A percentile compares a stretch with the other conserved stretches of the same genome.
phyloP scores from a whole-genome alignment of 2,888 invertebrate genomes.

The Invenusta paracnida region DNA sequence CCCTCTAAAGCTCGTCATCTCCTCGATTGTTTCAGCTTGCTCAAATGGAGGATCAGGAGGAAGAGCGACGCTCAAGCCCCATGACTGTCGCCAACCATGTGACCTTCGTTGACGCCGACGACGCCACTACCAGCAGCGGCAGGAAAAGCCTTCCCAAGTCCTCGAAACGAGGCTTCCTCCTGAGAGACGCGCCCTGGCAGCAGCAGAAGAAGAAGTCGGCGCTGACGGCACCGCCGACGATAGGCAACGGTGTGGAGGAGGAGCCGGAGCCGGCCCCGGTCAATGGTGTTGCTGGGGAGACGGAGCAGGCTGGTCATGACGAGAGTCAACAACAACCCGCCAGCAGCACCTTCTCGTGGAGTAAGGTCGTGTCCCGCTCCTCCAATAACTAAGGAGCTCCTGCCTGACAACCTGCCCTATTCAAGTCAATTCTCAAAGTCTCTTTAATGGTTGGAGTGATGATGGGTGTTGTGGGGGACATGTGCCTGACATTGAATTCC shows the following conservation, averaged over 20 bases:
- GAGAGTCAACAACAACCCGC: background rate
- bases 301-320: too few species aligned
- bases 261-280: background rate
- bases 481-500: too few species aligned
- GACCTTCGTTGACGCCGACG: background rate
- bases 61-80: background rate
- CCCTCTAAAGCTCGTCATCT: too few species aligned
- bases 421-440: too few species aligned
- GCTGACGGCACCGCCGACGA: background rate
- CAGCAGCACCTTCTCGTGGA: conserved; percentile 11
- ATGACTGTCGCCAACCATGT: background rate
- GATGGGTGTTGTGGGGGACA: too few species aligned
- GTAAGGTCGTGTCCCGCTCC: background rate
- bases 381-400: too few species aligned
- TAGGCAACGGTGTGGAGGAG: background rate
- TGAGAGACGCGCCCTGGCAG: conserved; percentile 59
- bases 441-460: too few species aligned
- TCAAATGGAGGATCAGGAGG: background rate
- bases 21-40: too few species aligned
- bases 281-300: background rate
- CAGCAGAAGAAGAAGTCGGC: conserved; percentile 47
- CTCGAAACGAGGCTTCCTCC: conserved; percentile 49
- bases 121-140: conserved; percentile 9
- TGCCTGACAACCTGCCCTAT: too few species aligned
- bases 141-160: background rate